These are phyloP conservation scores for Watsonalla cultraria DNA, from an alignment of 2,888 invertebrate genomes.

Conservation along the genomic window DNA sequence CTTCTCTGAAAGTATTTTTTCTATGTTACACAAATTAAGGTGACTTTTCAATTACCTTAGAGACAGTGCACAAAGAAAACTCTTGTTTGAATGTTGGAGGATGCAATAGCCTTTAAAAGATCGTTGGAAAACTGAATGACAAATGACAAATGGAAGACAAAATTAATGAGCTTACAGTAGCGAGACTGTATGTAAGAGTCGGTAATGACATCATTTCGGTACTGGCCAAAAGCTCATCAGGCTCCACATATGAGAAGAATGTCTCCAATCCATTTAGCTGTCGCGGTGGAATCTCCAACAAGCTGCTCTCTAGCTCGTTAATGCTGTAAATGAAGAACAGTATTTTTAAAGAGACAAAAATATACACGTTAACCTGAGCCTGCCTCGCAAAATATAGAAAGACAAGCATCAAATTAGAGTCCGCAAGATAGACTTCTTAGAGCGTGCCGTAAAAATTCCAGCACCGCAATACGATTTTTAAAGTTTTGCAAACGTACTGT, in stretches of 20 bases:
- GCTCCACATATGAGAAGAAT: conserved; percentile 7
- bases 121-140: not conserved
- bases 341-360: too few relatives aligned
- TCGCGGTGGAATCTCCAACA: not conserved
- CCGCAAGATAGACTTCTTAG: too few relatives aligned
- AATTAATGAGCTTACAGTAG: conserved; percentile 7
- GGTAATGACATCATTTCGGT: conserved; percentile 27
- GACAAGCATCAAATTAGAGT: too few relatives aligned
- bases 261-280: conserved; percentile 7
- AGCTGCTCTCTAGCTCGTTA: not conserved
- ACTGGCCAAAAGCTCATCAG: conserved; percentile 22
- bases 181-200: conserved; percentile 13
- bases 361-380: too few relatives aligned
- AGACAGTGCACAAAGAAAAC: conserved; percentile 18
- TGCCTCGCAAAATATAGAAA: too few relatives aligned
- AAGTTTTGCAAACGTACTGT: too few relatives aligned
- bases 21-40: too few relatives aligned
- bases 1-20: conserved; percentile 4
- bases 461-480: too few relatives aligned
- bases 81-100: not conserved
- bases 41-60: too few relatives aligned
- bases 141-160: not conserved
- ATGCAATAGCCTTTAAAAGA: not conserved
- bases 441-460: too few relatives aligned
- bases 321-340: not conserved